phyloP scores from a whole-genome alignment of 2,113 vertebrate genomes.

The Paedocypris sp. region DNA sequence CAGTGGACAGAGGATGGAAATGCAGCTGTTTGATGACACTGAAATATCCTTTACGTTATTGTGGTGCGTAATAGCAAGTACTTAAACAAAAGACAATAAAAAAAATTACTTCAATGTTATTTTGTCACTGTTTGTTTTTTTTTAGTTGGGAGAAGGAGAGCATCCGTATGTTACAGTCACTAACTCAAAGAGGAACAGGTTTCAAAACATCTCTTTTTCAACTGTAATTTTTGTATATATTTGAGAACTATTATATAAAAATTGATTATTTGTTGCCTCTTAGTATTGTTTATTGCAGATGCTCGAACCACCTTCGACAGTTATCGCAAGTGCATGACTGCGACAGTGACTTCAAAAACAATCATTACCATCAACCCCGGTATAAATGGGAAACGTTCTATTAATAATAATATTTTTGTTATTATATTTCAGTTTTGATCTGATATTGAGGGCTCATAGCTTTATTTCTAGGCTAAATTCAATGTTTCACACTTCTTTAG shows the following conservation, averaged over 20 bases:
- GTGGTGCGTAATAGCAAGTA: slow-evolving; percentile 59
- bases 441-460: too few species aligned
- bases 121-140: slow-evolving; percentile 36
- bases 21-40: slow-evolving; percentile 83
- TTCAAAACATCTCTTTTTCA: slow-evolving; percentile 29
- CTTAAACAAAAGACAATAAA: not conserved
- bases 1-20: slow-evolving; percentile 85
- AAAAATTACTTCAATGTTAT: not conserved
- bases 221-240: slow-evolving; percentile 33
- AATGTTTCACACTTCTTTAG: slow-evolving; percentile 45
- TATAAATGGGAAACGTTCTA: slow-evolving; percentile 46
- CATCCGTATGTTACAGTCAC: slow-evolving; percentile 76
- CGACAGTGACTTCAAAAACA: slow-evolving; percentile 83
- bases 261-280: slow-evolving; percentile 28
- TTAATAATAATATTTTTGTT: not conserved
- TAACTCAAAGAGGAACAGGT: slow-evolving; percentile 84
- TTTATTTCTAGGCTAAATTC: too few species aligned
- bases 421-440: too few species aligned
- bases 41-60: slow-evolving; percentile 76
- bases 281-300: slow-evolving; percentile 92
- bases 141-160: slow-evolving; percentile 87
- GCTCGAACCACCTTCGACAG: slow-evolving; percentile 85
- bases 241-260: slow-evolving; percentile 26
- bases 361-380: slow-evolving; percentile 91
- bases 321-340: slow-evolving; percentile 82